Evolutionary conservation across 2,797 vertebrate species (phyloP), one percentile per base, ranked within the genome.

Genomic region (Peromyscus aztecus): DNA sequence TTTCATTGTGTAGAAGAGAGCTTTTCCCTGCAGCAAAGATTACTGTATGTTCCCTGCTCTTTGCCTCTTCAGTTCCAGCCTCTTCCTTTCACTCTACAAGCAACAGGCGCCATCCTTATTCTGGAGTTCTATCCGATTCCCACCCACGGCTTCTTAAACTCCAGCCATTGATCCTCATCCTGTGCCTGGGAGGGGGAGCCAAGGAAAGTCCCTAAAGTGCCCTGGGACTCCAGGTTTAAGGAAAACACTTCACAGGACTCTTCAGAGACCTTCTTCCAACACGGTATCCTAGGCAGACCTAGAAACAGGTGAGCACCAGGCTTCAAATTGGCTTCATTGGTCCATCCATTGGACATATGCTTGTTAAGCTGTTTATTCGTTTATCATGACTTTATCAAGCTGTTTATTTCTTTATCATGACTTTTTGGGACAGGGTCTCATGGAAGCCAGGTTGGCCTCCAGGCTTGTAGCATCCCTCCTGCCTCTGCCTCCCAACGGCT

Each of bases 1-100:
- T 98, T 97, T 98, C 97, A 98, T 98, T 98, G 98, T 78, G 23
- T 82, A 94, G 83, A 85, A 93, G 86, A 97, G 88, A 59, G 75
- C 73, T 94, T 97, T 89, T 86, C 94, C 92, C 92, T 80, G 94
- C 61, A 95, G 97, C 91, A 49, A 63, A 92, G 96, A 24, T 52
- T 76, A 19, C 65, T 67, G 24, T 77, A 59, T 89, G 81, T 87
- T 97, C 90, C 76, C 27, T 61, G 40, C 69, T 29, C n/a, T 93
- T 91, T 78, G 61, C 61, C 76, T 91, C 63, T 34, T 55, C 0
- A 2, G 52, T 24, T 52, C 27, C 59, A 17, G 81, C 6, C 40
- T 92, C 82, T 86, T 76, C 69, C 34, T 91, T 87, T 71, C 24
- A 46, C 75, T 43, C 27, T 49, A 65, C 19, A 43, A 69, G 34